Conservation (phyloP, 2,888 invertebrate genomes). For the Andrena haemorrhoa region DNA sequence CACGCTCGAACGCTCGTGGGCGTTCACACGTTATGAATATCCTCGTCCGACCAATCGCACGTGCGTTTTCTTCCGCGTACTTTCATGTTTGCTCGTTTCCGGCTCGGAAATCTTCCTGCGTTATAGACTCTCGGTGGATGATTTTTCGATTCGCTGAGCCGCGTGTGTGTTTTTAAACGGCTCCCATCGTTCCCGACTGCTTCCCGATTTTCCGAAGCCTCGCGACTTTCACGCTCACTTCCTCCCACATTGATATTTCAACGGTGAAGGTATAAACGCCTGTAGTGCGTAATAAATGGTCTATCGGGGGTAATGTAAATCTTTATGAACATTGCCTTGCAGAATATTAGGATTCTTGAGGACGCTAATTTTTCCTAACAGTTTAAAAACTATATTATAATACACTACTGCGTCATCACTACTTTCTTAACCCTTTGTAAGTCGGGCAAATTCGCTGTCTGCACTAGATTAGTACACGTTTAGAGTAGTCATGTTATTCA, state of each 20-base stretch:
- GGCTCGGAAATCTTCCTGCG: slow-evolving; percentile 60
- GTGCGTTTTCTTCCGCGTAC: slow-evolving; percentile 75
- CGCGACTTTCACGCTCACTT: too few species aligned
- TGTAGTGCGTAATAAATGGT: background rate
- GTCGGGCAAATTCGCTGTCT: too few species aligned
- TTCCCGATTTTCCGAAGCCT: background rate
- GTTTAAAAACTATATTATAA: too few species aligned
- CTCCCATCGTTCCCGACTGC: background rate
- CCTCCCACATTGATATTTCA: background rate
- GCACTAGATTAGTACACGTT: too few species aligned
- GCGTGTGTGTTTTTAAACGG: slow-evolving; percentile 36
- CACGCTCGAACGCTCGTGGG: slow-evolving; percentile 75
- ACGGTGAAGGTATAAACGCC: background rate
- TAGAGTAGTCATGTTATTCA: too few species aligned
- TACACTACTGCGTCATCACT: too few species aligned
- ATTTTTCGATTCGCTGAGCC: slow-evolving; percentile 54
- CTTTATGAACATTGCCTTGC: background rate
- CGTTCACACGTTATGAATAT: slow-evolving; percentile 79
- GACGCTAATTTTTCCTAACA: too few species aligned
- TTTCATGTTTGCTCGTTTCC: slow-evolving; percentile 75
- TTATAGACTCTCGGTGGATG: slow-evolving; percentile 58
- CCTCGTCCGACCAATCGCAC: slow-evolving; percentile 73
- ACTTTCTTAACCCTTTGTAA: too few species aligned
- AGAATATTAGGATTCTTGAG: too few species aligned
- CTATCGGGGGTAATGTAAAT: background rate